Evolutionary conservation across 2,113 vertebrate genomes (phyloP).

Genomic region (Dascyllus trimaculatus): DNA sequence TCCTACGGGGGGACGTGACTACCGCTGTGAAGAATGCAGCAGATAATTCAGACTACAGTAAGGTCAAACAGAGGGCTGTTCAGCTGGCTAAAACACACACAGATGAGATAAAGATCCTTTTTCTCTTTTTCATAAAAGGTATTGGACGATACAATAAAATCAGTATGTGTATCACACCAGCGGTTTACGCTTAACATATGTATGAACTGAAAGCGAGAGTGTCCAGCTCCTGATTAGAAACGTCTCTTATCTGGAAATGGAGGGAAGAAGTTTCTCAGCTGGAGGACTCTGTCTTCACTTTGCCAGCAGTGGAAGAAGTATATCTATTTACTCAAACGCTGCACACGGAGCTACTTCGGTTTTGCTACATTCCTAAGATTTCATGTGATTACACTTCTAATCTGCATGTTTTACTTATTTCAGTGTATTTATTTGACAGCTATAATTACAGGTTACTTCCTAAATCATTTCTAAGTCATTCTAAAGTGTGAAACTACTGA

Average conservation of each 20-base stretch:
- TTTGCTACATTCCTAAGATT: not conserved
- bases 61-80: constrained; percentile 61
- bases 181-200: not conserved
- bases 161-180: not conserved
- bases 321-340: not conserved
- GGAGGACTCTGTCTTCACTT: not conserved
- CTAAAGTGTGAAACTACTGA: no score
- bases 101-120: not conserved
- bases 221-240: not conserved
- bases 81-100: constrained; percentile 26
- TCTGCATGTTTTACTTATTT: not conserved
- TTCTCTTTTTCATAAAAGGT: not conserved
- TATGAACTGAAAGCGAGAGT: not conserved
- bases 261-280: not conserved
- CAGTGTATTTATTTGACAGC: not conserved
- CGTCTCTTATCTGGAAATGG: not conserved
- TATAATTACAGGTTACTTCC: no score
- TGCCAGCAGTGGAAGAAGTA: not conserved
- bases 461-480: no score
- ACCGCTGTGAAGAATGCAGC: constrained; percentile 52
- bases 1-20: constrained; percentile 39
- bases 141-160: constrained; percentile 26
- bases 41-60: constrained; percentile 57
- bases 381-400: not conserved
- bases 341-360: not conserved